phyloP scores from a whole-genome alignment of 92 coral and sea anemone genomes.

The Chrysogorgia sp. region DNA sequence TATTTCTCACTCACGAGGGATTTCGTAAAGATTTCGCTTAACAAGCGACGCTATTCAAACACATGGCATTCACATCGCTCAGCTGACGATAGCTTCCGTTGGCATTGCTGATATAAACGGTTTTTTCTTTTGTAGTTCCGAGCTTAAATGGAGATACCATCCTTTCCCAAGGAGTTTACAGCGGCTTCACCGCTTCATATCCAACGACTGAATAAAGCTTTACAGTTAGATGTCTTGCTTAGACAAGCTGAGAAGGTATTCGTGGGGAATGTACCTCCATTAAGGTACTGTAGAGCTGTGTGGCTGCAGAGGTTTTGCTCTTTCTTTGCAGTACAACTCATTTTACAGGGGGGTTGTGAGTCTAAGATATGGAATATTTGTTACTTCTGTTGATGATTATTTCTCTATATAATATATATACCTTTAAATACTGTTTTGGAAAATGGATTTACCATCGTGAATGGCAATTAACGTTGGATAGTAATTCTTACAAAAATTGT shows the following conservation, averaged over 20 bases:
- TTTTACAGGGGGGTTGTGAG: background rate
- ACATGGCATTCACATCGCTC: constrained; percentile 9
- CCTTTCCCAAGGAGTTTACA: constrained; percentile 81
- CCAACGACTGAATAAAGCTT: constrained; percentile 93
- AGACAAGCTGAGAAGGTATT: constrained; percentile 85
- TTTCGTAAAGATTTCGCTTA: background rate
- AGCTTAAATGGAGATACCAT: constrained; percentile 19
- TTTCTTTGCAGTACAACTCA: no score
- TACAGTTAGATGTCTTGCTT: constrained; percentile 89
- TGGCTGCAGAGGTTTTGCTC: no score
- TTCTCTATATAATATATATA: background rate
- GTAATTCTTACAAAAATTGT: no score
- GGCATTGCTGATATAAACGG: background rate
- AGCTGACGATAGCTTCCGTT: background rate
- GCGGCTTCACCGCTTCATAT: constrained; percentile 95
- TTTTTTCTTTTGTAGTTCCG: constrained; percentile 12
- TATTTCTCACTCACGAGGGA: constrained; percentile 19
- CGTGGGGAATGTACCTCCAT: constrained; percentile 42
- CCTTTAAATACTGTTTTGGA: no score
- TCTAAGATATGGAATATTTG: no score
- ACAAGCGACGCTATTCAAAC: constrained; percentile 9
- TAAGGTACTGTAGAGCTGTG: background rate
- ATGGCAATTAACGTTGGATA: no score
- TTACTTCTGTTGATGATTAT: constrained; percentile 31
- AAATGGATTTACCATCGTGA: no score